Evolutionary conservation across 2,888 invertebrate species (phyloP).

Genomic region (Trachelus troglodyta): DNA sequence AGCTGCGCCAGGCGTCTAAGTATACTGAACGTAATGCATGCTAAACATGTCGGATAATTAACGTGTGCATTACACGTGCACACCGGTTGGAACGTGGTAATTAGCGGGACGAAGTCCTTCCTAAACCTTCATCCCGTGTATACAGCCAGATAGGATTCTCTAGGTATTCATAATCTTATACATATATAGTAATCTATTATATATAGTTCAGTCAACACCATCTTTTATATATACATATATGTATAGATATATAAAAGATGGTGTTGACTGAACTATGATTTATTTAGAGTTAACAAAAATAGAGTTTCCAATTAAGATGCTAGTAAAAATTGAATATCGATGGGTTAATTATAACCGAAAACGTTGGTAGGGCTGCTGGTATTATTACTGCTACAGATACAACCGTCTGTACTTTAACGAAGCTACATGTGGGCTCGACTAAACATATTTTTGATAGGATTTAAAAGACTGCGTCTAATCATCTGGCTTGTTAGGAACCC

Average conservation of each 20-base stretch:
- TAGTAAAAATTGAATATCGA: not conserved
- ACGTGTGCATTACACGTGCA: conserved; percentile 49
- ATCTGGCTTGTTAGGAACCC: conserved; percentile 5
- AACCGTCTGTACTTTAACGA: not conserved
- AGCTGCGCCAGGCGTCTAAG: conserved; percentile 29
- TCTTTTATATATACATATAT: no score
- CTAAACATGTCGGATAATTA: conserved; percentile 58
- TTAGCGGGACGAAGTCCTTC: not conserved
- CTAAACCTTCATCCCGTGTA: not conserved
- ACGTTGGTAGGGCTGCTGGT: not conserved
- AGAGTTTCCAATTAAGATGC: not conserved
- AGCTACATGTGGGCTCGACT: not conserved
- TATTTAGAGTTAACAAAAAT: not conserved
- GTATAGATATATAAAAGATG: not conserved
- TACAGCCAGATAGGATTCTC: not conserved
- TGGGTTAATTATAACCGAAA: not conserved
- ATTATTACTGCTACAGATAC: not conserved
- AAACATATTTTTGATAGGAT: not conserved
- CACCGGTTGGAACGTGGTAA: conserved; percentile 8
- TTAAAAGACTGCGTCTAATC: not conserved
- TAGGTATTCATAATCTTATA: not conserved
- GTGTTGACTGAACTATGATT: not conserved
- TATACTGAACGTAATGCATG: conserved; percentile 52
- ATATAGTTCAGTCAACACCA: no score
- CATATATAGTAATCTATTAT: no score